Evolutionary conservation across 30 jellyfish, hydroid and myxozoan species (phyloP).

Genomic region (Aurelia coerulea): DNA sequence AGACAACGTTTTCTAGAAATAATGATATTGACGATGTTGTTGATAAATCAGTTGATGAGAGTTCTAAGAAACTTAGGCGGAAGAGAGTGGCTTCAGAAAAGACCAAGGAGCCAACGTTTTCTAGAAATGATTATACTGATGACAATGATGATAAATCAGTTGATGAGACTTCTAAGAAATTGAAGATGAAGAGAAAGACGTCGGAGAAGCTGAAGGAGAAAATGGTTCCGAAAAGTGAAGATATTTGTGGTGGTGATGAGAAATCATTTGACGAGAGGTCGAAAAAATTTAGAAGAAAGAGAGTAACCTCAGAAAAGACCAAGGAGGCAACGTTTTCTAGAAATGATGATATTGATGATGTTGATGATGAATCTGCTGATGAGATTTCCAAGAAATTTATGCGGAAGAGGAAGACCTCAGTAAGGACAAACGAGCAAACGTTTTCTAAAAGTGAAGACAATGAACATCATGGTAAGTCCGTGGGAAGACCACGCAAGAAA

Average conservation of each 20-base stretch:
- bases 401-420: slow-evolving; percentile 23
- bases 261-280: slow-evolving; percentile 36
- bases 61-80: slow-evolving; percentile 34
- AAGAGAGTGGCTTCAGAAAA: slow-evolving; percentile 20
- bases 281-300: slow-evolving; percentile 10
- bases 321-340: background rate
- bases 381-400: slow-evolving; percentile 37
- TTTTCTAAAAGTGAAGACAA: background rate
- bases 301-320: background rate
- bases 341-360: slow-evolving; percentile 2
- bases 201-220: background rate
- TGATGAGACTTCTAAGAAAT: background rate
- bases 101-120: background rate
- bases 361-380: slow-evolving; percentile 33
- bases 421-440: background rate
- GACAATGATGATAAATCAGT: background rate
- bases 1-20: background rate
- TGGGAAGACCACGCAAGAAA: background rate
- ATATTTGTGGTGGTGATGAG: slow-evolving; percentile 7
- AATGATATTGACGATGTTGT: background rate
- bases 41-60: slow-evolving; percentile 30
- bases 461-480: background rate
- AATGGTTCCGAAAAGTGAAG: background rate
- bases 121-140: background rate
- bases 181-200: background rate